Evolutionary conservation across 2,888 invertebrate genomes (phyloP), one percentile per base, ranked within the genome.

Genomic region (Brachyopa scutellaris): DNA sequence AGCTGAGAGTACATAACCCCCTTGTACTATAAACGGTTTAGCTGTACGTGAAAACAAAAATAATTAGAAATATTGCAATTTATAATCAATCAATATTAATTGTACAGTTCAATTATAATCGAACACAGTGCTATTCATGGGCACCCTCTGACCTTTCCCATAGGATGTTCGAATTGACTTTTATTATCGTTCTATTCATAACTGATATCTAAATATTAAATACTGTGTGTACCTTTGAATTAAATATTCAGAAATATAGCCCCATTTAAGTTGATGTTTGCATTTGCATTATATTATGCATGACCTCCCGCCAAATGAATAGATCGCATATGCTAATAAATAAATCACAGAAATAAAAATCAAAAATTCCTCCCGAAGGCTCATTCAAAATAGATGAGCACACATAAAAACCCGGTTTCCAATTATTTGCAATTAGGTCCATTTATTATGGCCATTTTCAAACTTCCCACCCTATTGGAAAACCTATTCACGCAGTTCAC

Each of bases 401-500:
- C 61, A 59, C 74, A 64, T 59, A 64, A 82, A 69, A 76, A 76
- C 79, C 76, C 11, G 33, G 38, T 45, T 64, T 59, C 64, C 80
- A 82, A 82, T 82, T 82, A 82, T 76, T 82, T 70, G 76, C 80
- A 82, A 82, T 82, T 82, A 82, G 80, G 64, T 82, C 70, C 61
- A 80, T n/a, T n/a, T n/a, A n/a, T 76, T 76, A 80, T 80, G 38
- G 36, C 36, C 19, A 47, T 59, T 79, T 51, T 26, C 31, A 45
- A 11, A 17, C 31, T 4, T 1, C 38, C 11, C 4, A 2, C 7
- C 13, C 11, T n/a, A 47, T 49, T 72, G 26, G 15, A 70, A 38
- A 31, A 49, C 61, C 26, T 31, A 17, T 17, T 53, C 49, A 51
- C 31, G 17, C 53, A 40, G 9, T 33, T 29, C 31, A 29, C 53